phyloP scores from a whole-genome alignment of 2,113 vertebrate species.

The Nothobranchius kuhntae region DNA sequence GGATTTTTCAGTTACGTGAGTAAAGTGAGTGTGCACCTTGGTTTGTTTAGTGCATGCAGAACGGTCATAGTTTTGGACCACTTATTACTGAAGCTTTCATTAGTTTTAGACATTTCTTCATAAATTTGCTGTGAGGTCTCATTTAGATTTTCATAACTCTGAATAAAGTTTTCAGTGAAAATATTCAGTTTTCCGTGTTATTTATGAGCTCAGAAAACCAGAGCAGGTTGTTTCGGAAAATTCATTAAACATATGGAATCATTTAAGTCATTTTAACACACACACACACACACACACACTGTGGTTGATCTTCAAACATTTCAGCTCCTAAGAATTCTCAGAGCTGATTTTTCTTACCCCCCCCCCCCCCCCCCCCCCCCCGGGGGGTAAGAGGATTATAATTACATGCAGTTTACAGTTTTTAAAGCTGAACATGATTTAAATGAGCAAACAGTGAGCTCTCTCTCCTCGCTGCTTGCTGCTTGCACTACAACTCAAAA shows the following conservation, averaged over 20 bases:
- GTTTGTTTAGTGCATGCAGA: not conserved
- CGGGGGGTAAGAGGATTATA: conserved; percentile 52
- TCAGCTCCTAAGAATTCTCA: conserved; percentile 49
- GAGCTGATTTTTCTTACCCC: conserved; percentile 40
- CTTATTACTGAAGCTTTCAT: too few species aligned
- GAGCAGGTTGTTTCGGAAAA: too few species aligned
- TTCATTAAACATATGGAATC: not conserved
- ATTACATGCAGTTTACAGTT: conserved; percentile 57
- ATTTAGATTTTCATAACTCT: too few species aligned
- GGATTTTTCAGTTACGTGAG: conserved; percentile 1
- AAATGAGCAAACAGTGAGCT: conserved; percentile 35
- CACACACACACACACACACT: conserved; percentile 22
- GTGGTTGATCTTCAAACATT: conserved; percentile 49
- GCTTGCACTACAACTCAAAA: conserved; percentile 19
- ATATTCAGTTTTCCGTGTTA: too few species aligned
- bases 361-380: too few species aligned
- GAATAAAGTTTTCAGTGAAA: too few species aligned
- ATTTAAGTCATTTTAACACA: conserved; percentile 34
- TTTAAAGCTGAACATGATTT: conserved; percentile 58
- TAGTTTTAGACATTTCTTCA: too few species aligned
- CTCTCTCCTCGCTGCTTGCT: conserved; percentile 23
- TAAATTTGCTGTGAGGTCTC: too few species aligned
- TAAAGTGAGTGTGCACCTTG: not conserved
- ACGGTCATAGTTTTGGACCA: too few species aligned
- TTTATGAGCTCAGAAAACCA: too few species aligned